Percentiles rank a stretch among this genome's conserved stretches.
phyloP scores from a whole-genome alignment of 2,888 invertebrate genomes.

The Limnephilus lunatus region DNA sequence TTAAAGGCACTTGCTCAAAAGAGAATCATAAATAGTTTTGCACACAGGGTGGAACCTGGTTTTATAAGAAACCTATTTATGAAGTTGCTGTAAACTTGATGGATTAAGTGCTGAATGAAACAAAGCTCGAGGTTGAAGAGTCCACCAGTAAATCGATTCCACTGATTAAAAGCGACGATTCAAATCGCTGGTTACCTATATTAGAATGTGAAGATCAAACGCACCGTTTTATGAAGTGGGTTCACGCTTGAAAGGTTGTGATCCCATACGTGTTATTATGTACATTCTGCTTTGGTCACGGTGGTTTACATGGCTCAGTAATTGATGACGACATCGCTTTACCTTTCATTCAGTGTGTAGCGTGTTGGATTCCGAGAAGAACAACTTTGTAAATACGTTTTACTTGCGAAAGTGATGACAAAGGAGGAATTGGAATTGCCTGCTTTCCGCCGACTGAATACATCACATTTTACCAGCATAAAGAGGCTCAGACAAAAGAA shows the following conservation, averaged over 20 bases:
- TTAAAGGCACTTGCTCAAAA: neutral
- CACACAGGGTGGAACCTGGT: neutral
- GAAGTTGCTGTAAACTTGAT: neutral
- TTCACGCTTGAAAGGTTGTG: conserved; percentile 1
- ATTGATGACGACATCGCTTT: neutral
- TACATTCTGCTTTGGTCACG: neutral
- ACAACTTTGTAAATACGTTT: neutral
- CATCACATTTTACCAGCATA: neutral
- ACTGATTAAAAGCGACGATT: neutral
- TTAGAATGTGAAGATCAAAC: neutral
- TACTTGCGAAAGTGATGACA: neutral
- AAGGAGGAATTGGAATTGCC: neutral
- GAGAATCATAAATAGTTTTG: neutral
- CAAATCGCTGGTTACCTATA: neutral
- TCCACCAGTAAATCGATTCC: neutral
- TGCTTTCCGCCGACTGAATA: neutral
- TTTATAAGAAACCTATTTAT: neutral
- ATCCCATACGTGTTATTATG: neutral
- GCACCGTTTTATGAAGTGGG: neutral
- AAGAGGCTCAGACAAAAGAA: neutral
- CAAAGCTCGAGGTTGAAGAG: neutral
- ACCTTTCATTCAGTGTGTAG: neutral
- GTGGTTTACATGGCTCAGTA: neutral
- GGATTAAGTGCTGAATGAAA: neutral
- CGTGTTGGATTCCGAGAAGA: neutral